Percentiles rank a stretch among this genome's conserved stretches.
These are phyloP conservation scores for Characodon lateralis DNA, from an alignment of 2,797 vertebrate genomes.

Conservation along the genomic window DNA sequence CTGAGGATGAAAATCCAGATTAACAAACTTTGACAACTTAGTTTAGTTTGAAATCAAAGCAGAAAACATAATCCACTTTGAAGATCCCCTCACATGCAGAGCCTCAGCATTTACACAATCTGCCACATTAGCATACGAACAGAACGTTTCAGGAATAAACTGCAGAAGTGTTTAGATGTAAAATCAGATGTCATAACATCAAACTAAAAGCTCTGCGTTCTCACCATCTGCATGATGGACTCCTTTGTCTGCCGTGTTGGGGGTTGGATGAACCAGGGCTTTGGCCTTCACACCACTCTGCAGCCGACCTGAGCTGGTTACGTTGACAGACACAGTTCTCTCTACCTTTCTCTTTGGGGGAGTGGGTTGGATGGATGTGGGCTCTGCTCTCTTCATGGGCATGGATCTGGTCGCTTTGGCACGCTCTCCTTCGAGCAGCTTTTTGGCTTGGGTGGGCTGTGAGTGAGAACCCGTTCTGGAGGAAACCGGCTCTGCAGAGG, in stretches of 20 bases:
- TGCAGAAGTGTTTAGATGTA: background rate
- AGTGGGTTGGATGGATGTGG: constrained; percentile 51
- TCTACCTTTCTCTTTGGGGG: constrained; percentile 57
- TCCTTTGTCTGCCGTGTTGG: constrained; percentile 54
- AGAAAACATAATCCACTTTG: background rate
- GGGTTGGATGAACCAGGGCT: constrained; percentile 49
- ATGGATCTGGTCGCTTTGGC: constrained; percentile 55
- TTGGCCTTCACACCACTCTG: constrained; percentile 64
- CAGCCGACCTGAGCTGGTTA: constrained; percentile 22
- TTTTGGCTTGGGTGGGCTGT: constrained; percentile 60
- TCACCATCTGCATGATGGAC: constrained; percentile 51
- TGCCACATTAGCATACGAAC: background rate
- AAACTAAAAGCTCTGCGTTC: background rate
- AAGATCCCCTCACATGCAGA: background rate
- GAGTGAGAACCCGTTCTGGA: constrained; percentile 48
- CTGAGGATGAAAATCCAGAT: constrained; percentile 50
- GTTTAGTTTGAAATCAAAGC: background rate
- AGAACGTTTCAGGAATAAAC: background rate
- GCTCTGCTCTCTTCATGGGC: constrained; percentile 57
- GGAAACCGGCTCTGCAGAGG: constrained; percentile 27
- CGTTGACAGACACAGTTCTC: constrained; percentile 48
- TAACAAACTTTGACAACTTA: background rate
- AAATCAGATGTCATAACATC: background rate
- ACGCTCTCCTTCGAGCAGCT: constrained; percentile 46
- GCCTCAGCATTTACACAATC: background rate